These are phyloP conservation scores for Agrilus cyanescens DNA, from an alignment of 2,888 invertebrate species.

Conservation along the genomic window DNA sequence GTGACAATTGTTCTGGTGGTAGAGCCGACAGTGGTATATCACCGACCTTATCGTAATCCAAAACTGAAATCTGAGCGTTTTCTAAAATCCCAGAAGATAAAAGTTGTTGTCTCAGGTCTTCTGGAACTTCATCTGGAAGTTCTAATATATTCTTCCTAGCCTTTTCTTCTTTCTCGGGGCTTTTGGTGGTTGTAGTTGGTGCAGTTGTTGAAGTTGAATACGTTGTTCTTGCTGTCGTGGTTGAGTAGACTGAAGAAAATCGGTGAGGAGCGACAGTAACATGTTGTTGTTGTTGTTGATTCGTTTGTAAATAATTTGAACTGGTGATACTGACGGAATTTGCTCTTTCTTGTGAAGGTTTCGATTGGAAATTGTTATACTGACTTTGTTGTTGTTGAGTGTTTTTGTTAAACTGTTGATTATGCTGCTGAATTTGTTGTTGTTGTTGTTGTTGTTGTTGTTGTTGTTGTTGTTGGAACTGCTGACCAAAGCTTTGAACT, in stretches of 20 bases:
- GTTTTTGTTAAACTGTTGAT: slow-evolving; percentile 17
- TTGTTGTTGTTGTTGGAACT: slow-evolving; percentile 13
- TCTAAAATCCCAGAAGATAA: slow-evolving; percentile 75
- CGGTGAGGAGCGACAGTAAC: slow-evolving; percentile 28
- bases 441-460: slow-evolving; percentile 10
- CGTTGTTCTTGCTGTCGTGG: slow-evolving; percentile 37
- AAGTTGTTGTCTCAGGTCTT: slow-evolving; percentile 71
- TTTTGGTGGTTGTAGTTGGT: slow-evolving; percentile 31
- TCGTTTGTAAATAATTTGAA: too few species aligned
- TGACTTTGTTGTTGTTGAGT: slow-evolving; percentile 7
- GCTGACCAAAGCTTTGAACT: slow-evolving; percentile 26
- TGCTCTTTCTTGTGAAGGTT: background rate
- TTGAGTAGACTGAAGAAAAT: slow-evolving; percentile 21
- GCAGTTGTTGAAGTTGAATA: slow-evolving; percentile 39
- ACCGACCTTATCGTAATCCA: slow-evolving; percentile 81
- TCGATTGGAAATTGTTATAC: background rate
- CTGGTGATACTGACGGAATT: too few species aligned
- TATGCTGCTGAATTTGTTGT: slow-evolving; percentile 13
- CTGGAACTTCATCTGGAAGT: slow-evolving; percentile 77
- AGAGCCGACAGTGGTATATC: slow-evolving; percentile 72
- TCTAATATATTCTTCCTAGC: slow-evolving; percentile 45
- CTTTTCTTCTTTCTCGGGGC: slow-evolving; percentile 30
- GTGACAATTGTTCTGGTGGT: slow-evolving; percentile 75
- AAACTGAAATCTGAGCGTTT: slow-evolving; percentile 76
- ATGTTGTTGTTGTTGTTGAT: too few species aligned